Evolutionary conservation across 2,888 invertebrate genomes (phyloP), one percentile per base, ranked within the genome.

Genomic region (Axea sp.): DNA sequence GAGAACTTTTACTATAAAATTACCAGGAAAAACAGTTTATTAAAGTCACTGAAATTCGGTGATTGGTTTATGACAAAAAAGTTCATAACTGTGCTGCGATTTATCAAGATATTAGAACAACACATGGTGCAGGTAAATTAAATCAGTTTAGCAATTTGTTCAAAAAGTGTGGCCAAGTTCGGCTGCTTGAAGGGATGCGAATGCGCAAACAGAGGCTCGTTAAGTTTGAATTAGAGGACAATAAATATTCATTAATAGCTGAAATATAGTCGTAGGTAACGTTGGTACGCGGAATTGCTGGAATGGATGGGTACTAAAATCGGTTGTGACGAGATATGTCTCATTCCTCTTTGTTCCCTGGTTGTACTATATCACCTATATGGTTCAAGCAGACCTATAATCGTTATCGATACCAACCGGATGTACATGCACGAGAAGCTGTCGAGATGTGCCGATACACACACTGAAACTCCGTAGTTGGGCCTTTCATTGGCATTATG

Each of bases 191-290:
- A 45, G 59, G 17, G 45, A 43, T 28, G 33, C 35, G 28, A 19
- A 26, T 47, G 28, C 45, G 53, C 51, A 26, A 28, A 45, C 53
- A 35, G 45, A 9, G 14, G 37, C 53, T 65, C 39, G 55, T 65
- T 65, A 65, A 65, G 30, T 82, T 82, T 83, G 80, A 82, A 77
- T 81, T 79, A 81, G 79, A 77, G 79, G 79, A 82, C 81, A 81
- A 85, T 86, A 83, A 84, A 85, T 86, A 85, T 86, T 84, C 84
- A 84, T 84, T 84, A 80, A 80, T 82, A 78, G 80, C 55, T 76
- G 75, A 75, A 78, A 74, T 75, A 64, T 65, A 77, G 75, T 75
- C 74, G 79, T 73, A 57, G 75, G 64, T 69, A 68, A 67, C 59
- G 64, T 41, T 30, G 30, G 49, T 39, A 53, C 67, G 41, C 45